Evolutionary conservation across 2,888 invertebrate species (phyloP).

Genomic region (Chrysopilus asiliformis): DNA sequence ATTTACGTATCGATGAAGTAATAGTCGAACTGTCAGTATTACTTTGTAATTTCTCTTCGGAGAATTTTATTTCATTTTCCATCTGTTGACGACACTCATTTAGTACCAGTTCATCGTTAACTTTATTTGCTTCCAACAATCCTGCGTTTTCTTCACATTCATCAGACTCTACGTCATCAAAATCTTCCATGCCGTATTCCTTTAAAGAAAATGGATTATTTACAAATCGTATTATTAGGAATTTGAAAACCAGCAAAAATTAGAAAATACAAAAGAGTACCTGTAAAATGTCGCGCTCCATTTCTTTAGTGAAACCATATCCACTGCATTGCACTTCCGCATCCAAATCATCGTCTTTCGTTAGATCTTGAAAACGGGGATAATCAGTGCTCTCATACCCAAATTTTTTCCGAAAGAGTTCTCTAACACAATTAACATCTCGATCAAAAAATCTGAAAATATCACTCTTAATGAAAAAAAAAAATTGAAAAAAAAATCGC

Average conservation of each 20-base stretch:
- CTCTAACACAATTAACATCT: constrained; percentile 83
- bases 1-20: constrained; percentile 34
- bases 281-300: constrained; percentile 57
- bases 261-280: constrained; percentile 25
- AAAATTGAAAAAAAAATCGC: constrained; percentile 1
- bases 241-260: constrained; percentile 1
- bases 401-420: constrained; percentile 83
- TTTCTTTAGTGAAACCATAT: constrained; percentile 73
- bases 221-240: too few relatives aligned
- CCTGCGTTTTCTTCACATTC: constrained; percentile 23
- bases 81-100: constrained; percentile 30
- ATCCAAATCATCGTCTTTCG: constrained; percentile 71
- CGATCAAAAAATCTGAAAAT: constrained; percentile 72
- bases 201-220: constrained; percentile 8
- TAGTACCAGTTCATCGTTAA: constrained; percentile 23
- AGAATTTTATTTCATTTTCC: constrained; percentile 33
- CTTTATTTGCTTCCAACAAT: constrained; percentile 22
- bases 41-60: constrained; percentile 36
- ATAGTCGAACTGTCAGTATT: constrained; percentile 35
- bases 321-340: constrained; percentile 86
- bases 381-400: constrained; percentile 72
- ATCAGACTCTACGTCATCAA: constrained; percentile 21
- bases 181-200: constrained; percentile 42
- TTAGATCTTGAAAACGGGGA: constrained; percentile 62
- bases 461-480: constrained; percentile 7